Base-by-base conservation (phyloP, 2,888 invertebrate species). In the Rhagophthalmus giganteus region DNA sequence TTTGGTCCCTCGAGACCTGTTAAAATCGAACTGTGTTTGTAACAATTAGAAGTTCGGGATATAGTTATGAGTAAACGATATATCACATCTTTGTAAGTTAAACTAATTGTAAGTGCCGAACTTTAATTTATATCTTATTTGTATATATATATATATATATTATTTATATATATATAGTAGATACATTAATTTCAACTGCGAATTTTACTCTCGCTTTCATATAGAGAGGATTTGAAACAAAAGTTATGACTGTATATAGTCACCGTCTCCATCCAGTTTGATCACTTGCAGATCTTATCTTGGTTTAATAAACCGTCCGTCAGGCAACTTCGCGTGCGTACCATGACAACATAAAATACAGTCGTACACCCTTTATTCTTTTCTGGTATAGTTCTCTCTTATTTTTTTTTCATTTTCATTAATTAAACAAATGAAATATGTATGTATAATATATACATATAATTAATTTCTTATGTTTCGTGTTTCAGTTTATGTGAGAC, bases 321-420 rank as follows among this genome's bases (percentile, higher is more conserved):
- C 72, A 73, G 71, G 72, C 72, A 64, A 73, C 63, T 65, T 73
- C 64, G 73, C 73, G 72, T 73, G 73, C 64, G 63, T 57, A 65
- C 65, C 68, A 70, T 72, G 72, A 72, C 72, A 72, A 70, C 66
- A 70, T 71, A 72, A 71, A 72, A 71, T 72, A 71, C 71, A 70
- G 66, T 67, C 68, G 63, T 68, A 68, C 66, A 62, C 62, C 64
- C 63, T 66, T 66, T 66, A 64, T 65, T 66, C 64, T 67, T 66
- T 67, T 66, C 62, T 64, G 54, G 41, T 64, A 58, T 64, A 62
- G 62, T 64, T 62, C 61, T 54, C 64, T 52, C 39, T 44, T 32
- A 27, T 47, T 62, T 65, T 66, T 64, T 66, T 68, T 66, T 64
- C 62, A 63, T 66, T 66, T 69, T 66, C 68, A 69, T 71, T 70